phyloP scores from a whole-genome alignment of 1,140 invertebrate genomes.

The Hylyphantes graminicola region DNA sequence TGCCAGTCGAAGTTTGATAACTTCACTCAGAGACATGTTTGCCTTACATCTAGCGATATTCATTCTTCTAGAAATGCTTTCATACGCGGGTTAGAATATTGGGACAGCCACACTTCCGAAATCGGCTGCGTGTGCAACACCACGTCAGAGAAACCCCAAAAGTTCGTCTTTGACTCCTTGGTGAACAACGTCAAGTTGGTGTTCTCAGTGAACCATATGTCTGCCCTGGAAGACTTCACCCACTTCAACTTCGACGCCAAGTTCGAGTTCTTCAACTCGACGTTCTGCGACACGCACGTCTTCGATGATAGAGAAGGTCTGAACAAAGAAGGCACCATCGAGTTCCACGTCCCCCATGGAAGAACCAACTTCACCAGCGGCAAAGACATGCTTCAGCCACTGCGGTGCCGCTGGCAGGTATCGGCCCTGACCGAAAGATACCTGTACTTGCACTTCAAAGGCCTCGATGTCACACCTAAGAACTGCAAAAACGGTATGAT shows the following conservation, averaged over 20 bases:
- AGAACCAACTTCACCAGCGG: constrained; percentile 52
- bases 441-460: constrained; percentile 59
- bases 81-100: constrained; percentile 26
- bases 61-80: not conserved
- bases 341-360: constrained; percentile 48
- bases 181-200: constrained; percentile 70
- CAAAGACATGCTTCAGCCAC: constrained; percentile 42
- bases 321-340: constrained; percentile 36
- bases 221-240: constrained; percentile 82
- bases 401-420: constrained; percentile 61
- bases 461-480: not conserved
- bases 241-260: constrained; percentile 86
- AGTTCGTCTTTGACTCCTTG: constrained; percentile 36
- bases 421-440: constrained; percentile 60
- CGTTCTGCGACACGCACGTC: constrained; percentile 39
- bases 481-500: constrained; percentile 50
- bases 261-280: constrained; percentile 79
- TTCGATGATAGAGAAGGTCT: constrained; percentile 11
- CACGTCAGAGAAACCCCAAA: constrained; percentile 67
- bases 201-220: constrained; percentile 84
- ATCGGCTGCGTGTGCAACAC: constrained; percentile 81
- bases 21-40: constrained; percentile 30
- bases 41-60: not conserved
- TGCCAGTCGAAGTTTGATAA: constrained; percentile 27
- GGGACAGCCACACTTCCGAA: constrained; percentile 67